Evolutionary conservation across 2,888 invertebrate species (phyloP).

Genomic region (Buathra laborator): DNA sequence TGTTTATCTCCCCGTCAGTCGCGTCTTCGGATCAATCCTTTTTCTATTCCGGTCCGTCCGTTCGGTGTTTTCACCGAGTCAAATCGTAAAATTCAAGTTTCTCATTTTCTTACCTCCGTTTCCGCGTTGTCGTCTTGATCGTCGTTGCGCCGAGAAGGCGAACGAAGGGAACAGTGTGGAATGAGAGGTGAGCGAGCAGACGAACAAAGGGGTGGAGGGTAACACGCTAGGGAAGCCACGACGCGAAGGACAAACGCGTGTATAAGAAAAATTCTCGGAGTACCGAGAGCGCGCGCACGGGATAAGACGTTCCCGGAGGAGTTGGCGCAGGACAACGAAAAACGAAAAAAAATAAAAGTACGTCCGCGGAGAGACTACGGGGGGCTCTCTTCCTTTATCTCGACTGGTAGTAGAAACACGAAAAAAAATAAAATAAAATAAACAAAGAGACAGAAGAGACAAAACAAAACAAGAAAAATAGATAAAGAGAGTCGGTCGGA

Average conservation of each 20-base stretch:
- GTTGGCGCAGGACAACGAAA: conserved; percentile 15
- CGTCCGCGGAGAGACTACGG: conserved; percentile 38
- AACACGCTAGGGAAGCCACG: conserved; percentile 39
- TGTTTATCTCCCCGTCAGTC: neutral
- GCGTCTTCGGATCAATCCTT: neutral
- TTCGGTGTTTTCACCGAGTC: conserved; percentile 15
- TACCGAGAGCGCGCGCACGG: conserved; percentile 52
- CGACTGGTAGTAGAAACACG: conserved; percentile 39
- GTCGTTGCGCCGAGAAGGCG: conserved; percentile 26
- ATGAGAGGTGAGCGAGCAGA: conserved; percentile 13
- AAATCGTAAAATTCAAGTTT: conserved; percentile 65
- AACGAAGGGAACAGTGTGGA: conserved; percentile 33
- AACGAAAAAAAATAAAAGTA: conserved; percentile 19
- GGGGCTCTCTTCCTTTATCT: conserved; percentile 63
- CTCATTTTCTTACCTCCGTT: conserved; percentile 61
- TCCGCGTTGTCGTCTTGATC: conserved; percentile 33
- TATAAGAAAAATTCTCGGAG: conserved; percentile 59
- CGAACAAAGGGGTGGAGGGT: conserved; percentile 33
- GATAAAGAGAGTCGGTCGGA: conserved; percentile 50
- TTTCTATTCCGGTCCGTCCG: neutral
- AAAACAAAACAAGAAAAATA: conserved; percentile 55
- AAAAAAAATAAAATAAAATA: conserved; percentile 15
- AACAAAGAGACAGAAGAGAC: conserved; percentile 34
- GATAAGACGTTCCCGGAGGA: conserved; percentile 64
- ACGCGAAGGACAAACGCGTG: conserved; percentile 45